Percentiles rank a stretch among this genome's conserved stretches.
Conservation (phyloP, 2,797 vertebrate species). For the Periophthalmus magnuspinnatus region DNA sequence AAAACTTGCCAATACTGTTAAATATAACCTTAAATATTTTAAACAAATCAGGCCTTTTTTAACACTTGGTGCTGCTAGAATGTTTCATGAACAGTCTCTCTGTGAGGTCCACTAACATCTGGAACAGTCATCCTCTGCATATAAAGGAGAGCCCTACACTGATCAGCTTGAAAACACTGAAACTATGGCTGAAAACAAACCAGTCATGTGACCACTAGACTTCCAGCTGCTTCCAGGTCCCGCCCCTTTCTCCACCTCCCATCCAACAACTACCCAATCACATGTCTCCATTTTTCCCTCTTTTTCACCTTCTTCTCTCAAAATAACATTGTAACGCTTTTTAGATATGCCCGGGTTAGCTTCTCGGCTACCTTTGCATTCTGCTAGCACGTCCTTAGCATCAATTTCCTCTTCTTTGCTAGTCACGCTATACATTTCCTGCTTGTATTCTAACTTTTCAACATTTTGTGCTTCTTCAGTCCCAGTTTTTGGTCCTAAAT, state of each 20-base stretch:
- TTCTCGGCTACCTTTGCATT: slow-evolving; percentile 19
- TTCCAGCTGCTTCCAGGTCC: slow-evolving; percentile 56
- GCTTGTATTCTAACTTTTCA: slow-evolving; percentile 36
- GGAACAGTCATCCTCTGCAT: too few species aligned
- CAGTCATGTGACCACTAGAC: too few species aligned
- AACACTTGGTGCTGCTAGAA: too few species aligned
- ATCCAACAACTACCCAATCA: slow-evolving; percentile 64
- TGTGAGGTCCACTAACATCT: too few species aligned
- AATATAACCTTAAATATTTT: too few species aligned
- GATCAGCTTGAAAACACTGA: too few species aligned
- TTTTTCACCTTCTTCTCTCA: slow-evolving; percentile 54
- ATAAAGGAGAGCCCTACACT: too few species aligned
- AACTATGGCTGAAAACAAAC: too few species aligned
- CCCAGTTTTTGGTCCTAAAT: background rate
- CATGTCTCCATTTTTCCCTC: slow-evolving; percentile 21
- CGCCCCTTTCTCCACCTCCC: slow-evolving; percentile 49
- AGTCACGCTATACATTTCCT: slow-evolving; percentile 35
- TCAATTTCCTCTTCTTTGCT: slow-evolving; percentile 46
- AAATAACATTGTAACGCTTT: slow-evolving; percentile 62
- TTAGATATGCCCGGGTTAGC: slow-evolving; percentile 16
- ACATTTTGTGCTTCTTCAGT: background rate
- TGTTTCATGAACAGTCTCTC: too few species aligned
- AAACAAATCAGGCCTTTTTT: too few species aligned
- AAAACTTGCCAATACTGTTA: too few species aligned
- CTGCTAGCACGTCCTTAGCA: slow-evolving; percentile 44